Base-by-base conservation (phyloP, 2,797 vertebrate species). In the Schizothorax lantsangensis region DNA sequence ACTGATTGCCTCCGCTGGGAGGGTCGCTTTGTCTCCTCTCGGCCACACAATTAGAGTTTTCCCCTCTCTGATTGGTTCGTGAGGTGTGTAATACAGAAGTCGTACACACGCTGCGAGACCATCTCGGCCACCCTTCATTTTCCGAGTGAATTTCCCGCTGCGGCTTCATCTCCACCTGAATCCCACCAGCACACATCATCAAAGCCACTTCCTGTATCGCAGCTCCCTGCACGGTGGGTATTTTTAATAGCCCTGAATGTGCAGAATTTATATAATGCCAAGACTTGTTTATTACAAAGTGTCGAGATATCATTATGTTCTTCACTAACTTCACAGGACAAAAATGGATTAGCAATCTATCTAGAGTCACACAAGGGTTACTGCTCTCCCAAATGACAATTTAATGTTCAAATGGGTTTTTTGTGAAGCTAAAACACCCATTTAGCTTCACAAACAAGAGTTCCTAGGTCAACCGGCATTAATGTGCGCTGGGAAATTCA, bases 1-100 rank as follows among this genome's bases (percentile, higher is more conserved):
- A 72, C 36, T 85, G 84, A 85, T 71, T 79, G 77, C 26, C 84
- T 72, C 66, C 26, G 6, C 68, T 72, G 75, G 38, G 66, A 85
- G 52, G 38, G 30, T 72, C 26, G n/a, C 68, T 85, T 79, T 85
- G 26, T 85, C 66, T 80, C 49, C 77, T 79, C 75, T 71, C 19
- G 83, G 74, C 83, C 74, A 79, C 62, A 79, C 83, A 57, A 69
- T 79, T 57, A 21, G 47, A 84, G 36, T 57, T 79, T 79, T 45
- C 33, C 62, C 45, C 15, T 78, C 83, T 84, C 49, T 62, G 40
- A 85, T 80, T 85, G 84, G 84, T 19, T 19, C 10, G 5, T 0
- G 14, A 79, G 84, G 75, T n/a, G 36, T 6, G 19, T 85, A n/a
- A 79, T 72, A 72, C 66, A 72, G 12, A 72, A 79, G 38, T n/a